Evolutionary conservation across 2,888 invertebrate species (phyloP), one percentile per base, ranked within the genome.

Genomic region (Dasypolia templi): DNA sequence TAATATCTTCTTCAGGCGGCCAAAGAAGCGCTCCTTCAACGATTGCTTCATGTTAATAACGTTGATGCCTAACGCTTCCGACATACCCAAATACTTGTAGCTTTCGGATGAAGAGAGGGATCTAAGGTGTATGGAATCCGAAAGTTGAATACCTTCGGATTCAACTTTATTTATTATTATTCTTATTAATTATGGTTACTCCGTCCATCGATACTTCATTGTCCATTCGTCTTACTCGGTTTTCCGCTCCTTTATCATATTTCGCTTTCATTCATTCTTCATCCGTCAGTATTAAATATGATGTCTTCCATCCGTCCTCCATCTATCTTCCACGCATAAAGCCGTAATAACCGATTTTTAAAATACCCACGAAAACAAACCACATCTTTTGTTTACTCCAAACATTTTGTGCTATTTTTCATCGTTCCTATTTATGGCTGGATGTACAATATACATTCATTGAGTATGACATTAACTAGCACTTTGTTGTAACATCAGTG

Each of bases 401-500:
- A 35, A 59, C 22, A 63, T 51, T 71, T 62, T 46, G 72, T 44
- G 51, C 17, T 32, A 49, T 55, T 64, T 39, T 53, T 53, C 46
- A 29, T 42, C 6, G 22, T 69, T 26, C 35, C 42, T 46, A 55
- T 71, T n/a, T n/a, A 39, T 46, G 71, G 42, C 32, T 29, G 44
- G 56, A 29, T 56, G 42, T 69, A 44, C 53, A 63, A 61, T 58
- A 61, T 65, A 58, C 65, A 72, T 64, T 56, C 65, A 72, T 64
- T 56, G 65, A 62, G 56, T 46, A 59, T 46, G 81, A 73, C 69
- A 70, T 80, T 81, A 78, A 82, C 66, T 49, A 79, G 58, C 68
- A 59, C 81, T 80, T 82, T 83, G 82, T 83, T 83, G 84, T 82
- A 81, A 59, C 82, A 83, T 82, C 84, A 79, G 62, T 71, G 83